Base-by-base conservation (phyloP, 2,113 vertebrate species). In the Ceyx margarethae region DNA sequence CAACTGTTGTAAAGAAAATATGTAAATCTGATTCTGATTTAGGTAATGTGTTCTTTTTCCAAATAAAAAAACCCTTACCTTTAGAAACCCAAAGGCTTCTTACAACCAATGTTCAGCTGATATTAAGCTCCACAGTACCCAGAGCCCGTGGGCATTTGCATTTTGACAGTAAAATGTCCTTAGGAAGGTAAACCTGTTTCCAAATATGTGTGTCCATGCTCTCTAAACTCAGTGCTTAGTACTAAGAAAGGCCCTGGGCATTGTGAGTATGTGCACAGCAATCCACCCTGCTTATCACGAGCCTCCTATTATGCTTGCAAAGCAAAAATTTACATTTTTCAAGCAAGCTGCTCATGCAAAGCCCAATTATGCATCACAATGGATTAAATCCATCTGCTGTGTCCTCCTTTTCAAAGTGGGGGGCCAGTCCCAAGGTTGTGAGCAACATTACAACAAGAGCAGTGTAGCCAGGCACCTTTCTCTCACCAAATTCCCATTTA, bases 271-370 rank as follows among this genome's bases (percentile, higher is more conserved):
- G 51, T 69, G 68, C 64, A 88, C 14, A 21, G 33, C 91, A 94
- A 91, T 77, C 23, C 33, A 50, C 56, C 42, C 5, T 80, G 72
- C 21, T 82, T 79, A 28, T 77, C 62, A 90, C 61, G 23, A 79
- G 75, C 76, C 21, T 33, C 37, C 31, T 65, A 57, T 35, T 80
- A 87, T 6, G 22, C 72, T 69, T 77, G 33, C 54, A 80, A 87
- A 87, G 58, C 25, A 89, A 81, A 95, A 95, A 65, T 61, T 81
- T 67, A 46, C 66, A 67, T 94, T 87, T 87, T 90, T 77, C 67
- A 76, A 80, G 60, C 29, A 73, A 42, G 40, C 10, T 90, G 42
- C 54, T 82, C 72, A 69, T 72, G 60, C 50, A 58, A 87, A 62
- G 26, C 76, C 7, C 71, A 85, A 33, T 91, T 83, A 90, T 62